Evolutionary conservation across 2,113 vertebrate species (phyloP).

Genomic region (Micronycteris hirsuta): DNA sequence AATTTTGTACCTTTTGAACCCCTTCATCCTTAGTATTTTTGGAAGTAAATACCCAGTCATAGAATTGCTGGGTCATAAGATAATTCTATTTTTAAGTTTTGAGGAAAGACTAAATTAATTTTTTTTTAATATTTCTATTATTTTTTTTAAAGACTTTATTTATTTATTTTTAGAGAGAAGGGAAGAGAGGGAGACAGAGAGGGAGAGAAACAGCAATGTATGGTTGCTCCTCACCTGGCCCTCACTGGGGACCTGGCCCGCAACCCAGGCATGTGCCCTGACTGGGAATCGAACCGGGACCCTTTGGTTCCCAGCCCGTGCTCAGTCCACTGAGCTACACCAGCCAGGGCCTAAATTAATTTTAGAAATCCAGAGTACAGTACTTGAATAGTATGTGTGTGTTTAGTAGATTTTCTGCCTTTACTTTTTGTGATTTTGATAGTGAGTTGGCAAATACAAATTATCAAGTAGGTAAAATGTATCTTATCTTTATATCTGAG

Average conservation of each 20-base stretch:
- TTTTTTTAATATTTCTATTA: too few relatives aligned
- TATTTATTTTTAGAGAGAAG: too few relatives aligned
- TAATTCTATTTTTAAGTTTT: not conserved
- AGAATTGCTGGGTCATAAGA: not conserved
- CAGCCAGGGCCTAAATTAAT: too few relatives aligned
- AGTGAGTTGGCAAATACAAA: not conserved
- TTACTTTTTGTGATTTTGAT: not conserved
- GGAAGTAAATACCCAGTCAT: not conserved
- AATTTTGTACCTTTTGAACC: not conserved
- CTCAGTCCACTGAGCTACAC: too few relatives aligned
- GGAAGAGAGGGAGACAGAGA: too few relatives aligned
- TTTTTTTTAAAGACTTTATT: too few relatives aligned
- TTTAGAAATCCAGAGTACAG: not conserved
- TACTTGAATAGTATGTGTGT: not conserved
- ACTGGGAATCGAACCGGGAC: too few relatives aligned
- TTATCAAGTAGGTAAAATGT: not conserved
- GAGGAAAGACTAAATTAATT: not conserved
- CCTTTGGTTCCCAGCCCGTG: too few relatives aligned
- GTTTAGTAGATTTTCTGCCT: not conserved
- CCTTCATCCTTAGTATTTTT: not conserved
- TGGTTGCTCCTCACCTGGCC: too few relatives aligned
- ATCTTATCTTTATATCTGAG: constrained; percentile 4
- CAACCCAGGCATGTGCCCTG: too few relatives aligned
- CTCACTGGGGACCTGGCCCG: too few relatives aligned
- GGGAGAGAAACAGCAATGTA: too few relatives aligned